Conservation (phyloP, 1,140 invertebrate genomes). For the Popillia japonica region DNA sequence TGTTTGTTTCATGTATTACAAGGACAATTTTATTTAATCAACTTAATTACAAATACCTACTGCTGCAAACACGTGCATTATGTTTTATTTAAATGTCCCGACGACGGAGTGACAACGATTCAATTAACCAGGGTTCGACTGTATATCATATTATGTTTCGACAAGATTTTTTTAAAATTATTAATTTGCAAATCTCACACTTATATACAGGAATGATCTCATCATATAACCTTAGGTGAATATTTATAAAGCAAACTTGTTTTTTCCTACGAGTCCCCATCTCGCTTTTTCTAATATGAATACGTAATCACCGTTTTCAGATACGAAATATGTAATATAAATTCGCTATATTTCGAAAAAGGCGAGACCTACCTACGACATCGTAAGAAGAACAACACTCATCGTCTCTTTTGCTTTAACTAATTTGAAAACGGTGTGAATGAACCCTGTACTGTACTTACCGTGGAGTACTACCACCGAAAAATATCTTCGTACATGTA, state of each 20-base stretch:
- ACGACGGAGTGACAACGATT: too few relatives aligned
- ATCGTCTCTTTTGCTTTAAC: not conserved
- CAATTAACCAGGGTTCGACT: too few relatives aligned
- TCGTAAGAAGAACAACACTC: not conserved
- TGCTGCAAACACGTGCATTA: not conserved
- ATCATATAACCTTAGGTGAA: constrained; percentile 5
- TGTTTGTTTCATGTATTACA: not conserved
- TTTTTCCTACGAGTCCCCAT: not conserved
- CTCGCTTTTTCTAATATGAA: not conserved
- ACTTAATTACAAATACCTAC: not conserved
- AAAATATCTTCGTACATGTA: constrained; percentile 7
- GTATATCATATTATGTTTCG: too few relatives aligned
- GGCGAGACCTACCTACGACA: too few relatives aligned
- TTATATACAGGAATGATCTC: constrained; percentile 11
- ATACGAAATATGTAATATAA: too few relatives aligned
- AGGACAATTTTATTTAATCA: not conserved
- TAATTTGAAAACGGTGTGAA: constrained; percentile 20
- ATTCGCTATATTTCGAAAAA: too few relatives aligned
- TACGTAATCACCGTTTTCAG: not conserved
- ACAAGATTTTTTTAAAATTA: too few relatives aligned
- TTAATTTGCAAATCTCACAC: not conserved
- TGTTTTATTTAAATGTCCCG: not conserved
- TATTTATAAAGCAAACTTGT: not conserved
- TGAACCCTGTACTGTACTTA: not conserved
- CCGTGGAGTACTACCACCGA: not conserved